phyloP scores from a whole-genome alignment of 2,113 vertebrate species.

The Rhipidura dahli region DNA sequence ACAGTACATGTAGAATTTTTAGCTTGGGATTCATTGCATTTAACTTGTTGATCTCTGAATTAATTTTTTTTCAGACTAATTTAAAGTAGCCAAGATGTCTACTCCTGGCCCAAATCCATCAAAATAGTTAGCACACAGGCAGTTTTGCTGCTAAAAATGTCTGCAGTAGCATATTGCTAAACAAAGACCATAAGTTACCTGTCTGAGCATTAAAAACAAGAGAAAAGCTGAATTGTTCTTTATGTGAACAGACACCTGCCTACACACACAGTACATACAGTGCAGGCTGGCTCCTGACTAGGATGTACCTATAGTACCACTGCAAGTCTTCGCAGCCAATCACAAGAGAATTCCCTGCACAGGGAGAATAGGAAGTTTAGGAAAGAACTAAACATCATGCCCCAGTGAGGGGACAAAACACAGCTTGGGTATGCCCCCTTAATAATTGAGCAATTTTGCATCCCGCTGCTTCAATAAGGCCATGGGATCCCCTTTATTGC shows the following conservation, averaged over 20 bases:
- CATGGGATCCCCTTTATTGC: not conserved
- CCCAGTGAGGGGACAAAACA: not conserved
- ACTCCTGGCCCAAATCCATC: not conserved
- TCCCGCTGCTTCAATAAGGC: not conserved
- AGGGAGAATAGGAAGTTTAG: not conserved
- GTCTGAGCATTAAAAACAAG: not conserved
- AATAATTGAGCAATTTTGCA: not conserved
- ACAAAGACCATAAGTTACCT: slow-evolving; percentile 22
- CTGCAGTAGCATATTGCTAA: not conserved
- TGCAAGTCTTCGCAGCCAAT: not conserved
- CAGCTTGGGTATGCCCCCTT: not conserved
- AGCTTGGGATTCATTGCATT: not conserved
- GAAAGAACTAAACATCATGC: not conserved
- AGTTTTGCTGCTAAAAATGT: not conserved
- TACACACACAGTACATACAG: not conserved
- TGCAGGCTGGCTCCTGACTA: not conserved
- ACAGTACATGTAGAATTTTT: not conserved
- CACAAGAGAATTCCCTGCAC: not conserved
- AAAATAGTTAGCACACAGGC: not conserved
- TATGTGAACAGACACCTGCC: not conserved
- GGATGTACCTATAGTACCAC: fast-evolving
- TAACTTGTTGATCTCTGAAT: not conserved
- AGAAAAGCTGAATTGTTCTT: not conserved
- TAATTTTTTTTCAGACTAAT: not conserved
- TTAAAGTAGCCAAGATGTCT: not conserved